These are phyloP conservation scores for Sphenodon punctatus DNA, from an alignment of 2,797 vertebrate species.

Conservation along the genomic window DNA sequence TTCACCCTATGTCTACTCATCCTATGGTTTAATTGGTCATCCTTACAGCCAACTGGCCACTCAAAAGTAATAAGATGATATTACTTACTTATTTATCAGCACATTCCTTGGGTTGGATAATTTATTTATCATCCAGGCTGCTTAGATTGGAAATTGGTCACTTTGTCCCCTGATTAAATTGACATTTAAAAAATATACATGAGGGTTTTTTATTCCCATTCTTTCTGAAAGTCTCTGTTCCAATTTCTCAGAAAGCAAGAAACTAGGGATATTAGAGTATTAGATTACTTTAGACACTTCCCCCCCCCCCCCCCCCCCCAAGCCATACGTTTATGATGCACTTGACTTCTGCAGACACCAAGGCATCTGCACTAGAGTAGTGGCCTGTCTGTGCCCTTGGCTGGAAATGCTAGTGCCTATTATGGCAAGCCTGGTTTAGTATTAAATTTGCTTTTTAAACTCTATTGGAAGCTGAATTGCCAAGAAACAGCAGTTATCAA, in stretches of 20 bases:
- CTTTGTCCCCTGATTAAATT: no score
- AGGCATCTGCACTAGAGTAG: neutral
- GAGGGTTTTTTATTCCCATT: no score
- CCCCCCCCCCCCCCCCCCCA: no score
- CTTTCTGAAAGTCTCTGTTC: no score
- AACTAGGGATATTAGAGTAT: no score
- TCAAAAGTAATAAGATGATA: neutral
- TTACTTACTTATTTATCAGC: neutral
- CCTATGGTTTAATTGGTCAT: neutral
- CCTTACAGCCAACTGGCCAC: neutral
- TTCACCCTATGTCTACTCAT: neutral
- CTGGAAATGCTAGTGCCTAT: accelerated
- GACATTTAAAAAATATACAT: no score
- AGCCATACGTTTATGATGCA: accelerated
- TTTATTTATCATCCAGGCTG: no score
- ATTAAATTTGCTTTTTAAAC: neutral
- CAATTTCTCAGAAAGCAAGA: no score
- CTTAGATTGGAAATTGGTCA: no score
- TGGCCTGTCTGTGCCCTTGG: neutral
- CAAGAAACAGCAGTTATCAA: neutral
- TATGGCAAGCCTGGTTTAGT: accelerated
- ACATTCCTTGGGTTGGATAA: no score
- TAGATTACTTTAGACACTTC: no score
- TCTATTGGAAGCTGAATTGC: neutral
- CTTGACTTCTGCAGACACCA: neutral